phyloP scores from a whole-genome alignment of 2,888 invertebrate genomes.

The Chrysotoxum bicinctum region DNA sequence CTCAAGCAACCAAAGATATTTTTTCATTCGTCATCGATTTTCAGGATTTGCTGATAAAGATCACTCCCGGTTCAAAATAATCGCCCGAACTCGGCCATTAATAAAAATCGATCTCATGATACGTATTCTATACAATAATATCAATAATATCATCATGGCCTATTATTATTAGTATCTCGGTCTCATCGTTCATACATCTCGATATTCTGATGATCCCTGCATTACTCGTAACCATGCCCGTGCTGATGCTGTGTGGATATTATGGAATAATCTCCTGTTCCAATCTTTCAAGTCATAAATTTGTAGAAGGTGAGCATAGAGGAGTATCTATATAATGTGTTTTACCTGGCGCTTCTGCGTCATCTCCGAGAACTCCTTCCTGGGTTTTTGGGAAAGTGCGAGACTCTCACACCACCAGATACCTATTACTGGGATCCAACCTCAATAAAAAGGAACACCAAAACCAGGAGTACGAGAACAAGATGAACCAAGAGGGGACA shows the following conservation, averaged over 20 bases:
- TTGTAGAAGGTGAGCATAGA: constrained; percentile 57
- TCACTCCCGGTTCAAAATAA: constrained; percentile 54
- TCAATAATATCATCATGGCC: constrained; percentile 49
- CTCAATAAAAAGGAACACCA: constrained; percentile 15
- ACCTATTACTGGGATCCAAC: background rate
- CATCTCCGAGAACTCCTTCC: constrained; percentile 18
- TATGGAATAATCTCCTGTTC: constrained; percentile 49
- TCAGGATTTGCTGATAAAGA: constrained; percentile 9
- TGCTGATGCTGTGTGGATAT: background rate
- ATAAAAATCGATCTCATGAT: constrained; percentile 61
- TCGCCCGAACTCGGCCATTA: constrained; percentile 63
- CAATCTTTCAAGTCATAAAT: constrained; percentile 65
- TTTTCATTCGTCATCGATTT: background rate
- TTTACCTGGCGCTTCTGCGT: constrained; percentile 66
- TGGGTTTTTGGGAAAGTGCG: constrained; percentile 26
- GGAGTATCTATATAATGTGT: constrained; percentile 56
- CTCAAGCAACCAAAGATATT: background rate
- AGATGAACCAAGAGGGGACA: constrained; percentile 38
- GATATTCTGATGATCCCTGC: background rate
- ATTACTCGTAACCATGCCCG: background rate
- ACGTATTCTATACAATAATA: constrained; percentile 1
- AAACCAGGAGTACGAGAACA: constrained; percentile 18
- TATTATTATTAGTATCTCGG: constrained; percentile 28
- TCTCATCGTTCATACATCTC: constrained; percentile 1
- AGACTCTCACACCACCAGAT: constrained; percentile 20